These are phyloP conservation scores for Scolopax bukidnonensis DNA, from an alignment of 2,797 vertebrate genomes.

Conservation along the genomic window DNA sequence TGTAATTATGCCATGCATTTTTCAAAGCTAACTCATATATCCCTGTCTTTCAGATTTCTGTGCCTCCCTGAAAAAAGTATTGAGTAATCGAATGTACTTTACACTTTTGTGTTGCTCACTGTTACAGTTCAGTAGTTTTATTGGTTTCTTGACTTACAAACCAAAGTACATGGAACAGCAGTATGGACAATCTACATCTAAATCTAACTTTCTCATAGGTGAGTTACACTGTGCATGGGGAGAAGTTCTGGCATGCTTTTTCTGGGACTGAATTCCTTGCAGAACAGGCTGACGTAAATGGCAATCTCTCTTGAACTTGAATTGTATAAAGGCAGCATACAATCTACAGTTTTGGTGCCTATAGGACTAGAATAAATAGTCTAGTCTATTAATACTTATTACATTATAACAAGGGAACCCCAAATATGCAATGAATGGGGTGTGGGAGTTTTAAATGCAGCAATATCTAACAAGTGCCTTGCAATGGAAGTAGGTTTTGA, in stretches of 20 bases:
- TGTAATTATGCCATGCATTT: not conserved
- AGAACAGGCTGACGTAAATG: not conserved
- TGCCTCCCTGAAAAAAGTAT: constrained; percentile 82
- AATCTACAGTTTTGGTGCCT: not conserved
- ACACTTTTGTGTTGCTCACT: constrained; percentile 77
- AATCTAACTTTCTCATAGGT: constrained; percentile 87
- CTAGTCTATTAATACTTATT: not conserved
- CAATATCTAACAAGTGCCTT: not conserved
- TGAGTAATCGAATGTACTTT: constrained; percentile 84
- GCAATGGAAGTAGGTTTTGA: not conserved
- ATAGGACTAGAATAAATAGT: not conserved
- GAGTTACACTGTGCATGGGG: not conserved
- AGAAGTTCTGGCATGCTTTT: not conserved
- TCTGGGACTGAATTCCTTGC: not conserved
- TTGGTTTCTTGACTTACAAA: constrained; percentile 85
- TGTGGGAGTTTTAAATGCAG: not conserved
- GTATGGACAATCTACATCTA: constrained; percentile 85
- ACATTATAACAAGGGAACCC: not conserved
- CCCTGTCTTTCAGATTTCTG: constrained; percentile 82
- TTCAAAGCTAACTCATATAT: not conserved
- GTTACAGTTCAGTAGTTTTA: constrained; percentile 81
- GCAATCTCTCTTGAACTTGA: not conserved
- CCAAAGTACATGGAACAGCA: constrained; percentile 94
- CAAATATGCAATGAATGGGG: not conserved
- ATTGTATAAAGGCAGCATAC: not conserved